Percentiles rank a stretch among this genome's conserved stretches.
phyloP scores from a whole-genome alignment of 2,888 invertebrate species.

The Heliconius erato region DNA sequence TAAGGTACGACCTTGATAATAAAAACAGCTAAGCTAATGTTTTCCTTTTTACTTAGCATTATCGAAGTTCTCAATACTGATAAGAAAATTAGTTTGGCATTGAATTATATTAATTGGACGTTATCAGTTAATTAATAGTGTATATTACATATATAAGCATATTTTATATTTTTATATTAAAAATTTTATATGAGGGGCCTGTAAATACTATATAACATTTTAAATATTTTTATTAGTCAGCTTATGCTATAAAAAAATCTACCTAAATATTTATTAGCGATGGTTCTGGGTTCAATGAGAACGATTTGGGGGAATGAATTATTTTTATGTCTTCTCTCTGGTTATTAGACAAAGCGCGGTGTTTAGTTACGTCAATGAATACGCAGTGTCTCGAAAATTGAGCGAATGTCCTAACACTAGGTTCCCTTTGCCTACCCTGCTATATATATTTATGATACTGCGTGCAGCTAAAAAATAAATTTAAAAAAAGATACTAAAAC shows the following conservation, averaged over 20 bases:
- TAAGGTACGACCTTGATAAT: not conserved
- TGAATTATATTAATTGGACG: not conserved
- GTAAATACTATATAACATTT: not conserved
- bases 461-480: too few relatives aligned
- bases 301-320: too few relatives aligned
- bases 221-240: too few relatives aligned
- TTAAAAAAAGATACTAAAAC: too few relatives aligned
- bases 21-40: not conserved
- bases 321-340: too few relatives aligned
- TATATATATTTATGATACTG: too few relatives aligned
- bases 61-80: conserved; percentile 5
- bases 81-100: conserved; percentile 14
- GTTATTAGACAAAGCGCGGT: not conserved
- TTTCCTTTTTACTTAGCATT: not conserved
- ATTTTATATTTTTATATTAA: not conserved
- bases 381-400: not conserved
- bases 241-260: too few relatives aligned
- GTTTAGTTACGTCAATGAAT: not conserved
- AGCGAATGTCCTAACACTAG: not conserved
- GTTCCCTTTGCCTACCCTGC: not conserved
- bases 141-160: not conserved
- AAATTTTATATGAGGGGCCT: not conserved
- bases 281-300: too few relatives aligned
- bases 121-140: not conserved
- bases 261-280: too few relatives aligned